Conservation (phyloP, 2,797 vertebrate genomes). For the Bradypodion pumilum region DNA sequence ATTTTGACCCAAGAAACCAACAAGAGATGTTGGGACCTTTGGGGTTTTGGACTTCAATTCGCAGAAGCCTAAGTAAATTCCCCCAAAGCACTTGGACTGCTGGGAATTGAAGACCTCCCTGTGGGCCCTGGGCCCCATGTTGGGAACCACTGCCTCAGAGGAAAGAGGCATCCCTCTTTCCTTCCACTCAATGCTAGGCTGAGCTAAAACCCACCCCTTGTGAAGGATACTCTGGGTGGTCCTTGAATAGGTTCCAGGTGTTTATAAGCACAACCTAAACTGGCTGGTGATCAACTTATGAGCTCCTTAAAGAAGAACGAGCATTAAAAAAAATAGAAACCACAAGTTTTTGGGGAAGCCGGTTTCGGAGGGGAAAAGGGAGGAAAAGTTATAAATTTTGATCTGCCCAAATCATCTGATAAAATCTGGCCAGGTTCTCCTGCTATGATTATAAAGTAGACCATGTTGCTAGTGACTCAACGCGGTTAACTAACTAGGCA, state of each 20-base stretch:
- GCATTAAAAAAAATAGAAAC: constrained; percentile 49
- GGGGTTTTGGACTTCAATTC: no score
- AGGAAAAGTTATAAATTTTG: constrained; percentile 48
- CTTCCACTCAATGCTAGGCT: constrained; percentile 67
- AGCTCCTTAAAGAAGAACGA: not conserved
- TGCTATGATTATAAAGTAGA: no score
- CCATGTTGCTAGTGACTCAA: no score
- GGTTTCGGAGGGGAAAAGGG: not conserved
- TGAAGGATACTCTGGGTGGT: constrained; percentile 72
- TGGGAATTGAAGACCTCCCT: constrained; percentile 71
- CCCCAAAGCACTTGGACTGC: no score
- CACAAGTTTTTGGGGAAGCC: no score
- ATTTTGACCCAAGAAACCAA: not conserved
- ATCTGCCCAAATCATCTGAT: constrained; percentile 48
- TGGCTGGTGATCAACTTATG: constrained; percentile 70
- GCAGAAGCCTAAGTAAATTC: no score
- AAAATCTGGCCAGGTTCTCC: no score
- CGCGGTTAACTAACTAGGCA: no score
- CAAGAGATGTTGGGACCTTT: no score
- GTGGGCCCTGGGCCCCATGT: no score
- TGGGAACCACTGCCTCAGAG: no score
- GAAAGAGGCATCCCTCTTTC: not conserved
- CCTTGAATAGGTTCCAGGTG: constrained; percentile 75
- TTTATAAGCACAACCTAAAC: constrained; percentile 78
- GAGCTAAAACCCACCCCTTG: constrained; percentile 57